Base-by-base conservation (phyloP, 2,888 invertebrate species). In the Drosophila helvetica region DNA sequence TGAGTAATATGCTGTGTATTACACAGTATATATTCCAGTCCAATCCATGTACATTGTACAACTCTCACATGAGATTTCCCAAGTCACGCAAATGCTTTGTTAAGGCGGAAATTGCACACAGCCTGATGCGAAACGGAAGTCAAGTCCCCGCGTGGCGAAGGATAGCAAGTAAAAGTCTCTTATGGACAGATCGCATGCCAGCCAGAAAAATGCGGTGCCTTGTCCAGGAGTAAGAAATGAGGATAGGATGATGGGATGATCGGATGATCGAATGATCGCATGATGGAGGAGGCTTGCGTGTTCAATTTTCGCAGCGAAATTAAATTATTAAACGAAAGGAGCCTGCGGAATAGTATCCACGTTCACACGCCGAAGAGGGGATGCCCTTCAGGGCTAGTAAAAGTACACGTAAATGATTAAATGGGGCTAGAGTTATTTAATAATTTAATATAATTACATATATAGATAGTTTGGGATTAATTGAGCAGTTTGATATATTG, bases 301-400 rank as follows among this genome's bases (percentile, higher is more conserved):
- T 64, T 74, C 9, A 60, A 47, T 75, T 55, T 75, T 71, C 60
- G 27, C 57, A 63, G 8, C 30, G 52, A 75, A 87, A 83, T 87
- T 85, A 79, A 82, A 83, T 83, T 82, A 87, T 85, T 83, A 87
- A 83, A 66, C n/a, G n/a, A 38, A 38, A n/a, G 38, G 64, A 81
- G 54, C 18, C 63, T 53, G 25, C 47, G 10, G 43, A 47, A 54
- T 30, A 18, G 33, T 25, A 43, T 25, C n/a, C 10, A 25, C n/a
- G 10, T 12, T 38, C 15, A 46, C 33, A 46, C 64, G 19, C 46
- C 66, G 33, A 8, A 30, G 3, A 12, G n/a, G 30, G 15, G 30
- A 50, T 50, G 22, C 63, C 30, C 63, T 59, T 10, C 2, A 7
- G 27, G 4, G 22, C 3, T 27, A 27, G 7, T 27, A 27, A 6